Base-by-base conservation (phyloP, 30 jellyfish, hydroid and myxozoan genomes). In the Catostylus mosaicus region DNA sequence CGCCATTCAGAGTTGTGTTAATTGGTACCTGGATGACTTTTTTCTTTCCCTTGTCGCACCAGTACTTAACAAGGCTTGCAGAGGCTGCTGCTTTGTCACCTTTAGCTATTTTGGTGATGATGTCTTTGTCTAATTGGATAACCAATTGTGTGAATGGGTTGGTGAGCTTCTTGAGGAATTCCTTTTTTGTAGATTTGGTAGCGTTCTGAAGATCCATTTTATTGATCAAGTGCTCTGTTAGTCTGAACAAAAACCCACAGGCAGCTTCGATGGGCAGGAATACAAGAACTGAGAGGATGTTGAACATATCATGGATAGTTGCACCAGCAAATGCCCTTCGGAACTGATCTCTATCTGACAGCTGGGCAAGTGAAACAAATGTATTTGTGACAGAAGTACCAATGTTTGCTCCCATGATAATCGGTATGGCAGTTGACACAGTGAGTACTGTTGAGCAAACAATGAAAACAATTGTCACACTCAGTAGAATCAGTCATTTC, bases 241-340 rank as follows among this genome's bases (percentile, higher is more conserved):
- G 77, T n/a, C 70, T 50, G 70, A 23, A 92, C 12, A 92, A 89
- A 54, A 78, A 86, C 48, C 96, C 95, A 71, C 75, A 69, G 19
- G 74, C 86, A 9, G 70, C 96, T 62, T 92, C 98, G 30, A 92
- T 46, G 2, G 98, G 98, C 85, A 92, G 79, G 51, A 92, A 79
- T 11, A 86, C 88, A 30, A 86, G 78, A 33, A 92, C 98, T 22
- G 95, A 70, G 29, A 92, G 89, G 66, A 92, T 54, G 77, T 92
- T 92, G 75, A 92, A 92, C 96, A 85, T 85, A 76, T 92, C 98
- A 87, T 92, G 98, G 19, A 92, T 96, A 0, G 96, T 86, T 0
- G 98, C 98, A 5, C 96, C 98, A 43, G 98, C 98, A 76, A 92
- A 92, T 11, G 98, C 98, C 50, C 96, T 73, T 65, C 98, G 84